phyloP scores from a whole-genome alignment of 2,797 vertebrate species.

The Odontamblyopus rebecca region DNA sequence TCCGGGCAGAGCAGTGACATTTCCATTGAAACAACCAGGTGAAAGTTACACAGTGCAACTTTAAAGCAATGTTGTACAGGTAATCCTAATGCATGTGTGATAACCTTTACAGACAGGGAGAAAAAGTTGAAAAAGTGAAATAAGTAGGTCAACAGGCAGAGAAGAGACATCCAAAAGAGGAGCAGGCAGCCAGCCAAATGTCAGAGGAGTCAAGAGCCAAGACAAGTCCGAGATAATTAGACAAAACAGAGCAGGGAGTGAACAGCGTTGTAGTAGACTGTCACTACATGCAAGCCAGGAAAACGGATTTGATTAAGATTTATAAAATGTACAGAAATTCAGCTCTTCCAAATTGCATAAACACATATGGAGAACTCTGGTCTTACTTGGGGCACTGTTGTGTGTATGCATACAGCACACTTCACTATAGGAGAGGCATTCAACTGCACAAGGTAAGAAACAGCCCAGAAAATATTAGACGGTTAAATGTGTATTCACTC shows the following conservation, averaged over 20 bases:
- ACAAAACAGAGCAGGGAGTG: constrained; percentile 18
- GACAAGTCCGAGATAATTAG: constrained; percentile 1
- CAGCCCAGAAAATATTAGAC: not conserved
- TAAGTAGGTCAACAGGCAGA: constrained; percentile 33
- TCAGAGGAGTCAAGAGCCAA: constrained; percentile 25
- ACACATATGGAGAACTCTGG: not conserved
- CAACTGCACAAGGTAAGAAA: not conserved
- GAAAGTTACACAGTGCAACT: too few relatives aligned
- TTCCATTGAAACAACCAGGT: too few relatives aligned
- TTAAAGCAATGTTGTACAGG: constrained; percentile 13
- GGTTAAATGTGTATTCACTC: too few relatives aligned
- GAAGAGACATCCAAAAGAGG: not conserved
- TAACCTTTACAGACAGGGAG: not conserved
- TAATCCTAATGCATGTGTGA: constrained; percentile 1
- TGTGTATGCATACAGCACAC: too few relatives aligned
- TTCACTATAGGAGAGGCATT: not conserved
- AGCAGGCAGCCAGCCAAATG: constrained; percentile 10
- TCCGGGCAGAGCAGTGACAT: too few relatives aligned
- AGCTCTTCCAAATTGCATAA: not conserved
- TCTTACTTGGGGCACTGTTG: too few relatives aligned
- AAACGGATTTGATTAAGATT: not conserved
- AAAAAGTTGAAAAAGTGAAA: constrained; percentile 11
- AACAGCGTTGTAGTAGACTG: not conserved
- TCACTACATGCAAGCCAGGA: not conserved
- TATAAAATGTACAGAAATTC: not conserved